Percentiles rank a stretch among this genome's conserved stretches.
Conservation (phyloP, 1,140 invertebrate genomes). For the Hyphantria cunea region DNA sequence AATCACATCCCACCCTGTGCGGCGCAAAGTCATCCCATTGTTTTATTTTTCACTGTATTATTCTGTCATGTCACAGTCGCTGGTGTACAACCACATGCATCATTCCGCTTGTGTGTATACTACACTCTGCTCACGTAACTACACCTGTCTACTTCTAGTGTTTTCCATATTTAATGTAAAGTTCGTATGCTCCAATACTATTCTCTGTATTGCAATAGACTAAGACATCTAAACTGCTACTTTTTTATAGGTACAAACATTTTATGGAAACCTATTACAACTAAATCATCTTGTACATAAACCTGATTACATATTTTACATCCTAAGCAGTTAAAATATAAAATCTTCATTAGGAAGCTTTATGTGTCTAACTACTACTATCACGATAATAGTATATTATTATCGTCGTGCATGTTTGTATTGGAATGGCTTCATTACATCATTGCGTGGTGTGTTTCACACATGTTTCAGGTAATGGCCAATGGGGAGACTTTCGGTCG, state of each 20-base stretch:
- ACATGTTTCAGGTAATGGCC: conserved; percentile 83
- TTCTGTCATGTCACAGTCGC: conserved; percentile 32
- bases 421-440: conserved; percentile 81
- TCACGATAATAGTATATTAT: conserved; percentile 53
- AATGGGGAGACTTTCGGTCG: conserved; percentile 82
- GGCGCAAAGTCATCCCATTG: conserved; percentile 77
- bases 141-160: conserved; percentile 21
- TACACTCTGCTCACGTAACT: conserved; percentile 9
- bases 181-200: conserved; percentile 16
- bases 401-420: conserved; percentile 74
- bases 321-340: conserved; percentile 16
- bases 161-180: conserved; percentile 25
- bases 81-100: conserved; percentile 27
- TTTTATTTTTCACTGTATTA: conserved; percentile 42
- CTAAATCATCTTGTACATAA: not conserved
- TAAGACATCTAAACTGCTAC: not conserved
- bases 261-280: conserved; percentile 1
- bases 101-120: conserved; percentile 21
- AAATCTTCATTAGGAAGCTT: conserved; percentile 48
- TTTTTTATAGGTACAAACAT: not conserved
- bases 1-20: conserved; percentile 52
- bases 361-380: conserved; percentile 65
- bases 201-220: conserved; percentile 6
- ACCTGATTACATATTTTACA: not conserved
- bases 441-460: conserved; percentile 82